phyloP scores from a whole-genome alignment of 2,113 vertebrate genomes.

The Solea senegalensis region DNA sequence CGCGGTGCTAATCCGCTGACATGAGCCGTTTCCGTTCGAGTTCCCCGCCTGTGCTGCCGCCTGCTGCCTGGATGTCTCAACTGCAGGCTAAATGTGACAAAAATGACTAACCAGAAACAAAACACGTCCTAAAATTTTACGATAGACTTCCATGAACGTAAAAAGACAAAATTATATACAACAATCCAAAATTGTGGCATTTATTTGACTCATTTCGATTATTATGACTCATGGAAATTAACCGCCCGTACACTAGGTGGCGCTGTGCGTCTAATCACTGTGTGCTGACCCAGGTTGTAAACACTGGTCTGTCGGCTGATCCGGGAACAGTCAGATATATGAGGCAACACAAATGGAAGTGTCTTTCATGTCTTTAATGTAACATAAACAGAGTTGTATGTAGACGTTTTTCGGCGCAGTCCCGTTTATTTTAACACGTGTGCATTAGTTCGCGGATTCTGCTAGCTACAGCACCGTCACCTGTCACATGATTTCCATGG shows the following conservation, averaged over 20 bases:
- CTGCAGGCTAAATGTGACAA: background rate
- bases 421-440: too few relatives aligned
- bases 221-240: background rate
- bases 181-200: too few relatives aligned
- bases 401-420: too few relatives aligned
- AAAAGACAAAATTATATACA: too few relatives aligned
- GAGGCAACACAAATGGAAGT: too few relatives aligned
- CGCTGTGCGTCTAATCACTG: background rate
- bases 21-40: constrained; percentile 25
- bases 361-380: too few relatives aligned
- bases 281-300: constrained; percentile 22
- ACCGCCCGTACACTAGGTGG: constrained; percentile 13
- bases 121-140: too few relatives aligned
- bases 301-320: background rate
- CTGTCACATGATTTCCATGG: too few relatives aligned
- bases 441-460: too few relatives aligned
- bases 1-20: accelerated
- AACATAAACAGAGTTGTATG: too few relatives aligned
- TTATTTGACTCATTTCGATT: background rate
- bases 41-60: constrained; percentile 29
- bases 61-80: constrained; percentile 28
- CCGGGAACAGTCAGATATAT: background rate
- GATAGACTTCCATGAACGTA: too few relatives aligned
- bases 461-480: too few relatives aligned
- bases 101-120: background rate